phyloP scores from a whole-genome alignment of 2,797 vertebrate genomes.

The Eidolon dupreanum region DNA sequence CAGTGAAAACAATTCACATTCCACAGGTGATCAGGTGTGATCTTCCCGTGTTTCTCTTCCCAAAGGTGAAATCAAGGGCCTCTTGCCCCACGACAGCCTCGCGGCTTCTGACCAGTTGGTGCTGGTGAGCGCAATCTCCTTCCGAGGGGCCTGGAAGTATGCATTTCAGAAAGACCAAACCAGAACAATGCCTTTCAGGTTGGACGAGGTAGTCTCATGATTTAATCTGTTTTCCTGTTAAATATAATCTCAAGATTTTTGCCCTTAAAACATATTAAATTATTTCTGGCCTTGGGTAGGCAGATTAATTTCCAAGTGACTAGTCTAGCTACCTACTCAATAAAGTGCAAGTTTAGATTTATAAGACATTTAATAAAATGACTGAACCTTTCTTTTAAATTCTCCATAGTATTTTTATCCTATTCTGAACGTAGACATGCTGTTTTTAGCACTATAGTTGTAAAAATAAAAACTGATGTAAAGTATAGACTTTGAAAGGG shows the following conservation, averaged over 20 bases:
- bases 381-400: background rate
- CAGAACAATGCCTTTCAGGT: background rate
- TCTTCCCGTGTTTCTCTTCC: background rate
- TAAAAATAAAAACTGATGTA: background rate
- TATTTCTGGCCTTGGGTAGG: background rate
- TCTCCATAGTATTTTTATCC: background rate
- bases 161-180: background rate
- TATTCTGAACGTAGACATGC: background rate
- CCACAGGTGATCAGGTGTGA: no score
- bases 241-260: background rate
- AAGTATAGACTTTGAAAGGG: background rate
- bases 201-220: background rate
- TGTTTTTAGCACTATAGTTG: background rate
- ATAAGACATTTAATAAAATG: background rate
- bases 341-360: background rate
- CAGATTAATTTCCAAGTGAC: background rate
- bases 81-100: background rate
- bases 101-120: background rate
- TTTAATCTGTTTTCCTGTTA: background rate
- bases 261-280: background rate
- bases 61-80: background rate
- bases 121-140: background rate
- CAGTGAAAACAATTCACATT: background rate
- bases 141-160: background rate
- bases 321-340: background rate